Evolutionary conservation across 2,888 invertebrate genomes (phyloP).

Genomic region (Lottia scabra): DNA sequence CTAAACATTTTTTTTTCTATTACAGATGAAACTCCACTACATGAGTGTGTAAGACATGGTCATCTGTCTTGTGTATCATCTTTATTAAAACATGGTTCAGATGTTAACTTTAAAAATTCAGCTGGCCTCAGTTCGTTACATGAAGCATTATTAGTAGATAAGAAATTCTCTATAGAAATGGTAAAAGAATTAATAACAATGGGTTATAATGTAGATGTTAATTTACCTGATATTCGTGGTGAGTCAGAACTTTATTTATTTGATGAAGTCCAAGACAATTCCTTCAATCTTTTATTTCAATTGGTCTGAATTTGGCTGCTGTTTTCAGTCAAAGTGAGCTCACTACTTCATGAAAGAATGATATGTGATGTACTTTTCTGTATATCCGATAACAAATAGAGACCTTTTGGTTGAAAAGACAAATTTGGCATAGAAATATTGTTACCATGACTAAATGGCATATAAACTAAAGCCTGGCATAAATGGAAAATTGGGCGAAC

Average conservation of each 20-base stretch:
- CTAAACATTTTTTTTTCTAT: background rate
- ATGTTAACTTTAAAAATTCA: constrained; percentile 60
- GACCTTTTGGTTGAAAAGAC: too few relatives aligned
- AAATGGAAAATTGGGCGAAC: too few relatives aligned
- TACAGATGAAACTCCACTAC: constrained; percentile 63
- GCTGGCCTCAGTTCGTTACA: constrained; percentile 59
- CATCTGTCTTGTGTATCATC: constrained; percentile 56
- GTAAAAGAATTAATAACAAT: constrained; percentile 50
- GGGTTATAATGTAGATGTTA: constrained; percentile 62
- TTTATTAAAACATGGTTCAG: constrained; percentile 60
- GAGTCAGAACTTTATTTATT: background rate
- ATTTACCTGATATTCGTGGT: constrained; percentile 48
- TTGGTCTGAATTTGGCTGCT: too few relatives aligned
- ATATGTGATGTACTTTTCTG: too few relatives aligned
- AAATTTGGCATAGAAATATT: too few relatives aligned
- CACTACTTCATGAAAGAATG: too few relatives aligned
- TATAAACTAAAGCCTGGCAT: too few relatives aligned
- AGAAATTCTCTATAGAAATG: constrained; percentile 51
- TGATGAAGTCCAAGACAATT: too few relatives aligned
- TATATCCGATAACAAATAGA: too few relatives aligned
- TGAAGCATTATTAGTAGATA: constrained; percentile 53
- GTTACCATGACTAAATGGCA: too few relatives aligned
- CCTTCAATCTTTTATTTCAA: too few relatives aligned
- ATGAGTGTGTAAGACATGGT: constrained; percentile 62
- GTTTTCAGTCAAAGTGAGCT: too few relatives aligned